phyloP scores from a whole-genome alignment of 2,797 vertebrate species.

The Sparus aurata region DNA sequence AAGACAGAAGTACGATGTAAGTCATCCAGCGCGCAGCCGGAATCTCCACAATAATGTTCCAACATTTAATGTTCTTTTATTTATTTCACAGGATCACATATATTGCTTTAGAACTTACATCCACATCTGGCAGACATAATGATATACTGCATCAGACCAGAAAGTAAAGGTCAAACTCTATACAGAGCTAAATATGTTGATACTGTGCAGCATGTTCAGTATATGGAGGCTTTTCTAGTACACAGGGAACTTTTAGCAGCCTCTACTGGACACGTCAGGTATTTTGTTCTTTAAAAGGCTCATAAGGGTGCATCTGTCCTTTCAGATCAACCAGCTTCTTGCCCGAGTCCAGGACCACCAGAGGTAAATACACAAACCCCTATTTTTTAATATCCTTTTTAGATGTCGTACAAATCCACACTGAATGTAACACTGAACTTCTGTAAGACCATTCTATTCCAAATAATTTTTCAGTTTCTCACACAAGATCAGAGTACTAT shows the following conservation, averaged over 20 bases:
- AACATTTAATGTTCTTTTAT: background rate
- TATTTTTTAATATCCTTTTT: too few relatives aligned
- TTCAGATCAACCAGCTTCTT: slow-evolving; percentile 85
- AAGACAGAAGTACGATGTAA: slow-evolving; percentile 89
- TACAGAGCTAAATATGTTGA: background rate
- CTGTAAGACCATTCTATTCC: too few relatives aligned
- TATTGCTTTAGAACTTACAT: background rate
- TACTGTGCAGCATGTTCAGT: too few relatives aligned
- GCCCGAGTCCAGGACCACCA: slow-evolving; percentile 84
- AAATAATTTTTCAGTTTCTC: too few relatives aligned
- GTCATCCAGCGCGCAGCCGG: slow-evolving; percentile 40
- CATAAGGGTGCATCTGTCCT: slow-evolving; percentile 37
- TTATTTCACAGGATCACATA: background rate
- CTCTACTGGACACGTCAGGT: background rate
- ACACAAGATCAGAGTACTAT: background rate
- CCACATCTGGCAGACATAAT: too few relatives aligned
- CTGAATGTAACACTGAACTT: too few relatives aligned
- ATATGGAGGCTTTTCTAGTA: background rate
- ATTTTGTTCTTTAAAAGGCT: slow-evolving; percentile 16
- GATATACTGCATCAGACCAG: background rate
- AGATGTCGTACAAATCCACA: background rate
- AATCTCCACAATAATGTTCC: background rate
- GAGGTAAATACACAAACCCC: slow-evolving; percentile 68
- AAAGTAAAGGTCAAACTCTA: background rate
- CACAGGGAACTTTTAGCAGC: background rate